phyloP scores from a whole-genome alignment of 2,113 vertebrate genomes.

The Eonycteris spelaea region DNA sequence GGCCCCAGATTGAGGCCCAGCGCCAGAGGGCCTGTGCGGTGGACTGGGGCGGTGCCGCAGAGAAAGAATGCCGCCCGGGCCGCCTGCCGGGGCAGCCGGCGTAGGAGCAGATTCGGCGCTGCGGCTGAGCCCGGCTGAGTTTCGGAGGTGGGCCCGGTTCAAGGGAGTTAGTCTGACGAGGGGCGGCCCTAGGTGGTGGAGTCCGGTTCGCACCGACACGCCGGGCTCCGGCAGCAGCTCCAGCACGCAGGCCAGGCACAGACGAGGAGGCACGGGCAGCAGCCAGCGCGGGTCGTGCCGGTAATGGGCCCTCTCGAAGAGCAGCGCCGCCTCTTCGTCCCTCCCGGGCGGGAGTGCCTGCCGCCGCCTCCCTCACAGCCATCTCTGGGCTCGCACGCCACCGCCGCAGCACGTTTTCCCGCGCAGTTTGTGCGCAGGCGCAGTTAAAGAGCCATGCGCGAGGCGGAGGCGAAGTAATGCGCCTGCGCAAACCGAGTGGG shows the following conservation, averaged over 20 bases:
- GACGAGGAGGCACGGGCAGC: conserved; percentile 60
- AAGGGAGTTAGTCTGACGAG: neutral
- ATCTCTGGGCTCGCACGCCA: fast-evolving
- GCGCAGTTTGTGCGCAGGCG: conserved; percentile 55
- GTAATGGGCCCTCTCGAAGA: conserved; percentile 80
- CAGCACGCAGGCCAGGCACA: conserved; percentile 90
- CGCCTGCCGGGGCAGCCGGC: neutral
- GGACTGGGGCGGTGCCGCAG: neutral
- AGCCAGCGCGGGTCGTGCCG: conserved; percentile 85
- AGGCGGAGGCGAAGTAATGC: neutral
- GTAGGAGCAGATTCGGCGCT: too few species aligned
- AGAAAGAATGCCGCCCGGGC: neutral
- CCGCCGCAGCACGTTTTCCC: neutral
- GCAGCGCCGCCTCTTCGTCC: conserved; percentile 35
- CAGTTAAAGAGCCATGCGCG: neutral
- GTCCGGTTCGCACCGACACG: conserved; percentile 80
- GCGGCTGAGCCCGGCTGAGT: too few species aligned
- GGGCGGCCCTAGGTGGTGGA: neutral
- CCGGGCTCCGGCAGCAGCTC: conserved; percentile 85
- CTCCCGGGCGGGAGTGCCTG: neutral
- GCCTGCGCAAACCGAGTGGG: neutral
- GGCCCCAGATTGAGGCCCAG: neutral
- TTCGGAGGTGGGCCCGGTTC: fast-evolving
- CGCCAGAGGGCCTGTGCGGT: neutral
- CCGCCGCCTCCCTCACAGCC: neutral